Base-by-base conservation (phyloP, 2,888 invertebrate genomes). In the Pseudoips prasinana region DNA sequence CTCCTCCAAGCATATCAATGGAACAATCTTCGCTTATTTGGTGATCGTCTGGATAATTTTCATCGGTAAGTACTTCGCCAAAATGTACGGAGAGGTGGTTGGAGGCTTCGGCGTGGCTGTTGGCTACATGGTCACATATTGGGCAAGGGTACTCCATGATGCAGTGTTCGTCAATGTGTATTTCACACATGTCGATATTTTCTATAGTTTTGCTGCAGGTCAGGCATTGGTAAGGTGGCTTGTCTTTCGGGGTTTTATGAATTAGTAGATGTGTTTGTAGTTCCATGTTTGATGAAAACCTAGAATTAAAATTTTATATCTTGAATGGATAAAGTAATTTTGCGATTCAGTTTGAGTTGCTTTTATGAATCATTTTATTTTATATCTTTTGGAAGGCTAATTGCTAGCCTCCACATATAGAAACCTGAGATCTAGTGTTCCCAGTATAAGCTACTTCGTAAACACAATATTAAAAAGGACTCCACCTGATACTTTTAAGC, bases 21-120 rank as follows among this genome's bases (percentile, higher is more conserved):
- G 89, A 86, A 45, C 84, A 84, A 29, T 90, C 85, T 27, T 87
- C 79, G n/a, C 38, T 73, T 61, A 49, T 39, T 11, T 33, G 37
- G 69, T 41, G 45, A 5, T 40, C 29, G 3, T 7, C n/a, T 2
- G 2, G 4, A n/a, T 20, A 7, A 20, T n/a, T 30, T 8, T 57
- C 43, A 8, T 53, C 45, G 6, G 45, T 58, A 35, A 59, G 48
- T 46, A 53, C 62, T 33, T 76, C 62, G 32, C 68, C 72, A 41
- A 81, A 86, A 61, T 87, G 87, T 24, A 64, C 60, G 1, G 63
- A 62, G n/a, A 87, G 54, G 46, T 88, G 87, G 33, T 68, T 56
- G 0, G 60, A 45, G 9, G 73, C 73, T 4, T 70, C 64, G 1
- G 63, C 33, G 32, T 73, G 74, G 36, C 55, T 70, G 3, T 57